Base-by-base conservation (phyloP, 1,140 invertebrate species). In the Tetramorium simillimum region DNA sequence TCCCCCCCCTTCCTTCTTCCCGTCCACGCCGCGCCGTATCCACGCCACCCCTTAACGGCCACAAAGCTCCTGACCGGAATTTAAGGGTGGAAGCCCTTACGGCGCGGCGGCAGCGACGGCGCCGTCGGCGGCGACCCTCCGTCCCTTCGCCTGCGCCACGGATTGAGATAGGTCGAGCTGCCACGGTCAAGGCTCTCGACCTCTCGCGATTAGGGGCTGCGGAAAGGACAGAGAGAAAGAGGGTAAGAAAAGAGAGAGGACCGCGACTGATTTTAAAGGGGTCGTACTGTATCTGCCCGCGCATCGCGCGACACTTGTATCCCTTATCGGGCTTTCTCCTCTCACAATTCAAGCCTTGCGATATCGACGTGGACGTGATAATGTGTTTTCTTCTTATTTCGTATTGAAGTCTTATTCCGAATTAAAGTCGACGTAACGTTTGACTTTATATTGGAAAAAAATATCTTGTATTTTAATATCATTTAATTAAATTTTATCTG, bases 41-140 rank as follows among this genome's bases (percentile, higher is more conserved):
- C 86, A 70, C 49, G 24, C 85, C 92, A 65, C 87, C 90, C 92
- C 87, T 90, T 88, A 88, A 92, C 89, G 65, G 86, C 91, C 90
- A 76, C 92, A 90, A 91, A 91, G 92, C 91, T 92, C 81, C 90
- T 86, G 85, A 89, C 88, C 86, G 90, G 92, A 92, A 93, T 93
- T 93, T 92, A 93, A 92, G 92, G 92, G 92, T 91, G 90, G 80
- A 89, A 90, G 89, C 92, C 86, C 91, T 92, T 89, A 90, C 87
- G 67, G 88, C 85, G 24, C 80, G 67, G 86, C 53, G 77, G 51
- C 24, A 46, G 53, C 73, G 73, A 12, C 51, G 72, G 33, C 53
- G 33, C 28, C 70, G 70, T 28, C 51, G 46, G n/a, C 75, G 58
- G 62, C 49, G 28, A 69, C 80, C 65, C 65, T 85, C 65, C 65